A percentile compares a stretch with the other conserved stretches of the same genome.
Evolutionary conservation across 2,888 invertebrate species (phyloP).

Genomic region (Cephonodes hylas): DNA sequence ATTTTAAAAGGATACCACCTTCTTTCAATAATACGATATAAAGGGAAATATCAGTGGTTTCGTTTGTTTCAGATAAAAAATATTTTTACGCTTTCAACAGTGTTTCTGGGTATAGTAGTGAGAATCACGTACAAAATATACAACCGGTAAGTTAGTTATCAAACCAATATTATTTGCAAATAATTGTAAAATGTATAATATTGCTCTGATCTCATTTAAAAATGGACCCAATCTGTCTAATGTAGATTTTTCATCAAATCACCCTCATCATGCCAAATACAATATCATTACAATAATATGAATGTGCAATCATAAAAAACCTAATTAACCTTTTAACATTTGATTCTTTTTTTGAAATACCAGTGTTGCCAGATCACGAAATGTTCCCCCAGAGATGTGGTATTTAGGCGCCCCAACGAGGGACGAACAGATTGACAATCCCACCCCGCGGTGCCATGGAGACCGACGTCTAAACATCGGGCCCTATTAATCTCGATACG

Average conservation of each 20-base stretch:
- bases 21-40: too few relatives aligned
- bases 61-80: too few relatives aligned
- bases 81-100: too few relatives aligned
- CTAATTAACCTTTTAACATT: slow-evolving; percentile 24
- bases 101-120: too few relatives aligned
- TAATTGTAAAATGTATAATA: too few relatives aligned
- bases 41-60: too few relatives aligned
- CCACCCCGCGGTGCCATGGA: slow-evolving; percentile 63
- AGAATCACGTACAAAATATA: too few relatives aligned
- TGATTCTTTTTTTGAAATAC: slow-evolving; percentile 16
- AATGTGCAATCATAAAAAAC: slow-evolving; percentile 29
- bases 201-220: background rate
- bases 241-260: background rate
- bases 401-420: slow-evolving; percentile 58
- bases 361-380: slow-evolving; percentile 61
- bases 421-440: slow-evolving; percentile 59
- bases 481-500: slow-evolving; percentile 73
- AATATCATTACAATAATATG: slow-evolving; percentile 13
- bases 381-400: slow-evolving; percentile 73
- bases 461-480: slow-evolving; percentile 69
- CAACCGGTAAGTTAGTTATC: too few relatives aligned
- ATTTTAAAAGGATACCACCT: too few relatives aligned
- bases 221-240: background rate
- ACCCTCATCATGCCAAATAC: background rate
- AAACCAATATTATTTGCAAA: too few relatives aligned